phyloP scores from a whole-genome alignment of 1,140 invertebrate genomes.

The Lasioglossum baleicum region DNA sequence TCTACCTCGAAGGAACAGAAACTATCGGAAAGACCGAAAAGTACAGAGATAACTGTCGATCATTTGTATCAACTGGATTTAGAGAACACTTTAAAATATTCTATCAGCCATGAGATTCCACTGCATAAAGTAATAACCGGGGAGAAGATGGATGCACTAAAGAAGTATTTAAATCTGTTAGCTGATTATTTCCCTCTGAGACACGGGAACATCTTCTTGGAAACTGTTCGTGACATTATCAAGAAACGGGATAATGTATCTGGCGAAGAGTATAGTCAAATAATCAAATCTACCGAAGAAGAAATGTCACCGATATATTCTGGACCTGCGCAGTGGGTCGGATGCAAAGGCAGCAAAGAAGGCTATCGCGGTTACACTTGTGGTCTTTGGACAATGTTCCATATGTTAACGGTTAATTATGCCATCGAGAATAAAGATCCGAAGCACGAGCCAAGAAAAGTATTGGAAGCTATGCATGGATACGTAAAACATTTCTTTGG shows the following conservation, averaged over 20 bases:
- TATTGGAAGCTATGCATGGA: slow-evolving; percentile 90
- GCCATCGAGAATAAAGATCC: slow-evolving; percentile 76
- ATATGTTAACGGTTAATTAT: slow-evolving; percentile 93
- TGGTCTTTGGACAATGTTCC: slow-evolving; percentile 96
- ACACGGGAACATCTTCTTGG: slow-evolving; percentile 83
- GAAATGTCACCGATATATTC: slow-evolving; percentile 81
- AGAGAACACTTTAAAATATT: slow-evolving; percentile 90
- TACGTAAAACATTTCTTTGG: slow-evolving; percentile 97
- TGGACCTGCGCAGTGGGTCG: slow-evolving; percentile 86
- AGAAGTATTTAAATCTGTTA: slow-evolving; percentile 86
- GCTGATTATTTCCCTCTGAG: slow-evolving; percentile 87
- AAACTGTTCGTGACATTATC: slow-evolving; percentile 79
- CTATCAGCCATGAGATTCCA: slow-evolving; percentile 90
- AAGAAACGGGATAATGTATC: slow-evolving; percentile 77
- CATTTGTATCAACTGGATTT: slow-evolving; percentile 91
- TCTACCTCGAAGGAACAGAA: slow-evolving; percentile 54
- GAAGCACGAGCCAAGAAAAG: slow-evolving; percentile 82
- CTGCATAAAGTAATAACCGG: slow-evolving; percentile 85
- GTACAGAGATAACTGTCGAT: slow-evolving; percentile 69
- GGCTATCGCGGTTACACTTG: slow-evolving; percentile 95
- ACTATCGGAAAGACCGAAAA: slow-evolving; percentile 48
- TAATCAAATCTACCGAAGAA: slow-evolving; percentile 80
- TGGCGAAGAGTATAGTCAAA: slow-evolving; percentile 81
- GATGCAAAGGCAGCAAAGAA: slow-evolving; percentile 89
- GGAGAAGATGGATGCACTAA: slow-evolving; percentile 86